Evolutionary conservation across 2,888 invertebrate species (phyloP), one percentile per base, ranked within the genome.

Genomic region (Polydesmus complanatus): DNA sequence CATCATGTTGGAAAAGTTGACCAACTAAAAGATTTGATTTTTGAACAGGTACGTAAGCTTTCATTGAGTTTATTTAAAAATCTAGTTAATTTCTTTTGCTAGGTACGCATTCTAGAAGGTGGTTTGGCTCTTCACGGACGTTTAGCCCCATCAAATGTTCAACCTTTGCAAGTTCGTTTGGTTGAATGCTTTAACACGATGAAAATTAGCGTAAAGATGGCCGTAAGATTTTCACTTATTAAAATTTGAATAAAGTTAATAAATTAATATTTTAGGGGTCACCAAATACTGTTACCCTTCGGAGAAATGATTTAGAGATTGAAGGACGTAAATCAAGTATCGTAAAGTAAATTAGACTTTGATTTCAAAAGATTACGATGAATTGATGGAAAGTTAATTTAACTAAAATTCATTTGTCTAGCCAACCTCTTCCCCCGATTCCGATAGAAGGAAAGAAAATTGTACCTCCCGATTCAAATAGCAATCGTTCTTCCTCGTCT

Each of bases 91-190:
- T 23, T 23, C 23, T 47, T 61, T 23, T 65, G 65, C 2, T 67
- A 76, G 73, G 70, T 77, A 49, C 71, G 72, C 48, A 71, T 80
- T 47, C 78, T 95, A 3, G 90, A 92, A 66, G 86, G 86, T 25
- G 93, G 90, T 0, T 73, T 96, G 18, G 79, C 83, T 59, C 73
- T 95, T 27, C 95, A 96, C 69, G 91, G 88, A 0, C 80, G 85
- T 64, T 77, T 93, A 61, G 92, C 91, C 1, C 90, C 94, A 0
- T 77, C 85, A 0, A 88, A 85, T n/a, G 88, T 95, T 0, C 89
- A 88, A 66, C 94, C 94, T 0, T 74, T 96, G 66, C 95, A 96
- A 70, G 85, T 88, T 68, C 83, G 94, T 64, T 78, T 96, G 50
- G 81, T 91, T 51, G 91, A 94, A 71, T 79, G 93, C 64, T 92